phyloP scores from a whole-genome alignment of 2,888 invertebrate genomes.

The Aradus depressus region DNA sequence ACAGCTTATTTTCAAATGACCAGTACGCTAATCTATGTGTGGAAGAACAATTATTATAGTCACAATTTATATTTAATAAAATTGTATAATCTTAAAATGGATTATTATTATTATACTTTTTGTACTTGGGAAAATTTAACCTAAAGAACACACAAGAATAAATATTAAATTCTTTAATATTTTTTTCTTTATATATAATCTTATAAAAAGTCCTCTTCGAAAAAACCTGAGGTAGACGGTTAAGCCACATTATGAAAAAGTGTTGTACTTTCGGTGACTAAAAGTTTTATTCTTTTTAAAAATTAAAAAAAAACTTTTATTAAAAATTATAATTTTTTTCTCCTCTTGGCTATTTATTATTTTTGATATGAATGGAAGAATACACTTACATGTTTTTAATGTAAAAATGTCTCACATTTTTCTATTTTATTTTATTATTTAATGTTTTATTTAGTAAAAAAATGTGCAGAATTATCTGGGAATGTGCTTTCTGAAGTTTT shows the following conservation, averaged over 20 bases:
- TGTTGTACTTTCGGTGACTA: conserved; percentile 27
- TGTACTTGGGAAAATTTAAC: conserved; percentile 25
- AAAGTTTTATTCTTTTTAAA: conserved; percentile 13
- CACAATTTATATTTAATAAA: not conserved
- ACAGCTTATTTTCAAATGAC: conserved; percentile 14
- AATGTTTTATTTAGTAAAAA: conserved; percentile 2
- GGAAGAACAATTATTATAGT: conserved; percentile 19
- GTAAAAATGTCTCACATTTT: conserved; percentile 3
- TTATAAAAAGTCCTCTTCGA: conserved; percentile 26
- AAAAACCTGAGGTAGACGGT: conserved; percentile 28
- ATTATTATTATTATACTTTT: conserved; percentile 18
- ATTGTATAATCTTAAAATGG: not conserved
- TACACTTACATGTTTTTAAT: conserved; percentile 3
- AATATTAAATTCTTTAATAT: conserved; percentile 23
- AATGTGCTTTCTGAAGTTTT: not conserved
- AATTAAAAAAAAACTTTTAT: not conserved
- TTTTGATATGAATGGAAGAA: conserved; percentile 25
- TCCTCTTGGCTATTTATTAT: conserved; percentile 20
- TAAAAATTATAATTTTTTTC: too few relatives aligned
- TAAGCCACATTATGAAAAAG: conserved; percentile 29
- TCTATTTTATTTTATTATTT: conserved; percentile 9
- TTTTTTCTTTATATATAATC: conserved; percentile 13
- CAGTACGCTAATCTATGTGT: conserved; percentile 17
- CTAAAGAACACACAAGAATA: conserved; percentile 26
- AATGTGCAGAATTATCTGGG: not conserved